Evolutionary conservation across 2,797 vertebrate genomes (phyloP).

Genomic region (Channallabes apus): DNA sequence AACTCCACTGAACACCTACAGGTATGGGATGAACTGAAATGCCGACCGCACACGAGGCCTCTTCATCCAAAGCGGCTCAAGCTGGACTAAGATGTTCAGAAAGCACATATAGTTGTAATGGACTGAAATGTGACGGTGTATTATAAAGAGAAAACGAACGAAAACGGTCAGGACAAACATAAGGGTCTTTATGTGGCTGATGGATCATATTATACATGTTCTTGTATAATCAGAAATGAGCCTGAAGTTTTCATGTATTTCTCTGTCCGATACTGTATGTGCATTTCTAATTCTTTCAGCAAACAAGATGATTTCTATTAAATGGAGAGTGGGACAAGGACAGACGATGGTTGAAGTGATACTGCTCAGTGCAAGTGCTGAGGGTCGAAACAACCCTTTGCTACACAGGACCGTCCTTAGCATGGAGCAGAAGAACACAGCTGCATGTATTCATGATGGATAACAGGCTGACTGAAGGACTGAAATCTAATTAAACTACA

Average conservation of each 20-base stretch:
- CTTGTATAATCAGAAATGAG: neutral
- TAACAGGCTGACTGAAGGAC: constrained; percentile 28
- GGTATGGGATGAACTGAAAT: neutral
- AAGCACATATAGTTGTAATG: neutral
- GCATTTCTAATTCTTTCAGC: neutral
- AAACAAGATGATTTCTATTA: constrained; percentile 8
- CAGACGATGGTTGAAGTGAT: constrained; percentile 12
- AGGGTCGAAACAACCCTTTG: constrained; percentile 19
- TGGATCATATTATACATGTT: neutral
- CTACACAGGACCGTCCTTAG: neutral
- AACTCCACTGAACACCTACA: neutral
- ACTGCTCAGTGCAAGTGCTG: neutral
- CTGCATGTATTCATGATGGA: constrained; percentile 35
- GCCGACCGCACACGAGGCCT: neutral
- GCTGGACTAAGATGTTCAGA: neutral
- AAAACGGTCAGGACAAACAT: neutral
- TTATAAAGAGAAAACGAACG: neutral
- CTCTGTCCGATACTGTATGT: neutral
- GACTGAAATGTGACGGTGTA: neutral
- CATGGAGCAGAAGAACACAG: constrained; percentile 20
- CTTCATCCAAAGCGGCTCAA: neutral
- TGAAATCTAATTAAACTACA: constrained; percentile 46
- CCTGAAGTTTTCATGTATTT: neutral
- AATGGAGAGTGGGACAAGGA: constrained; percentile 12
- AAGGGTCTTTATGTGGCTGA: neutral